Evolutionary conservation across 2,797 vertebrate species (phyloP).

Genomic region (Chromobotia macracanthus): DNA sequence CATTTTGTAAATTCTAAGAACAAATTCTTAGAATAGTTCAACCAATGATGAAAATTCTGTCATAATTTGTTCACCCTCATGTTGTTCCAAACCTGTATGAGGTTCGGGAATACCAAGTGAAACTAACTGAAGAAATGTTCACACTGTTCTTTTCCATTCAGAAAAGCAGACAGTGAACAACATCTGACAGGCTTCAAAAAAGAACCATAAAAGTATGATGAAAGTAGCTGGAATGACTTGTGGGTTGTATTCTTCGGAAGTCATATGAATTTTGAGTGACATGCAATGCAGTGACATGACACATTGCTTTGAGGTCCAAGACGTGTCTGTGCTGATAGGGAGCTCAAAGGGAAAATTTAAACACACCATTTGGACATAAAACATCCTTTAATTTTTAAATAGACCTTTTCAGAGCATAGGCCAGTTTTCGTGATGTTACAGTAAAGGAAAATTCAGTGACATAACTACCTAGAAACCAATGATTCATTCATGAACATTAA

Average conservation of each 20-base stretch:
- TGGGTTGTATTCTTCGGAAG: not conserved
- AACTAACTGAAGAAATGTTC: not conserved
- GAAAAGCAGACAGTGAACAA: not conserved
- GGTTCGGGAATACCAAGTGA: not conserved
- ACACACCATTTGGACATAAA: not conserved
- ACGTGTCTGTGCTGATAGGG: not conserved
- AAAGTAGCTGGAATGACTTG: not conserved
- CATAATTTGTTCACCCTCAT: too few species aligned
- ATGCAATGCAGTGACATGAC: not conserved
- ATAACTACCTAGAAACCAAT: not conserved
- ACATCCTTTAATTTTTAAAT: conserved; percentile 2
- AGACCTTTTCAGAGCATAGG: not conserved
- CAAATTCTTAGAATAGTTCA: not conserved
- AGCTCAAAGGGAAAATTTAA: not conserved
- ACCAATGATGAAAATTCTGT: too few species aligned
- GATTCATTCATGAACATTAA: not conserved
- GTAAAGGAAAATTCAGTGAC: not conserved
- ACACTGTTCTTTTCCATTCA: not conserved
- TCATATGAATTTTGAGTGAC: not conserved
- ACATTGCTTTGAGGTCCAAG: not conserved
- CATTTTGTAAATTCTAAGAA: not conserved
- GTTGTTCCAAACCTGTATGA: not conserved
- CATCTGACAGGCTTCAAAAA: not conserved
- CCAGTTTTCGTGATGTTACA: not conserved
- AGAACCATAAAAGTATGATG: not conserved